Evolutionary conservation across 2,113 vertebrate genomes (phyloP), one percentile per base, ranked within the genome.

Genomic region (Cavia aperea): DNA sequence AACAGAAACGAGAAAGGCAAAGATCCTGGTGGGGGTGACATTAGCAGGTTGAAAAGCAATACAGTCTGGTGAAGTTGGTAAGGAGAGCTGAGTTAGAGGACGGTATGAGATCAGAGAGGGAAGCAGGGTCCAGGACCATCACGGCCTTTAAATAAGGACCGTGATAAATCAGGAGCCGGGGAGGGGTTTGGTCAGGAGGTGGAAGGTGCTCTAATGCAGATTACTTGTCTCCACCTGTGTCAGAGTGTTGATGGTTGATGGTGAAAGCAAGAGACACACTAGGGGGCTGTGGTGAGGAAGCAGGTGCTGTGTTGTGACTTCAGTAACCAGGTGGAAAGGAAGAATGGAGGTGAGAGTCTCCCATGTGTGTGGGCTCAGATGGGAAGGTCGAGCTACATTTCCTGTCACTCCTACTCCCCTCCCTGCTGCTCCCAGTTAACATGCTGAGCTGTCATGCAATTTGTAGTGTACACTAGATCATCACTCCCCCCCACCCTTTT

Each of bases 281-380:
- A 14, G 65, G 39, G 36, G 21, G 56, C 33, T 39, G 18, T 24
- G 11, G 23, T 2, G 23, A 46, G 13, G 26, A 51, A 49, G 26
- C 46, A 49, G 7, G 26, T 26, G 6, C 31, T 87, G 10, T 86
- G 46, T n/a, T 49, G 77, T 65, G 56, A 86, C 73, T 16, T 51
- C 23, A 89, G n/a, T 26, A 29, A 33, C 31, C 2, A 1, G 31
- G 33, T 72, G 2, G n/a, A 70, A 62, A 39, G 49, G 81, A 26
- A 72, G 18, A 12, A 78, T 88, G 46, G 4, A 62, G 18, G 18
- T 14, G 51, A 75, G 65, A 39, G 24, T 75, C 46, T 16, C 33
- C 1, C 15, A 4, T 9, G 5, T 62, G 21, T 33, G 21, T 31
- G 18, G 1, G 9, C 16, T 77, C 11, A 43, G 18, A 13, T 13